Percentiles rank a stretch among this genome's conserved stretches.
Evolutionary conservation across 2,888 invertebrate species (phyloP).

Genomic region (Odontocolon sp.): DNA sequence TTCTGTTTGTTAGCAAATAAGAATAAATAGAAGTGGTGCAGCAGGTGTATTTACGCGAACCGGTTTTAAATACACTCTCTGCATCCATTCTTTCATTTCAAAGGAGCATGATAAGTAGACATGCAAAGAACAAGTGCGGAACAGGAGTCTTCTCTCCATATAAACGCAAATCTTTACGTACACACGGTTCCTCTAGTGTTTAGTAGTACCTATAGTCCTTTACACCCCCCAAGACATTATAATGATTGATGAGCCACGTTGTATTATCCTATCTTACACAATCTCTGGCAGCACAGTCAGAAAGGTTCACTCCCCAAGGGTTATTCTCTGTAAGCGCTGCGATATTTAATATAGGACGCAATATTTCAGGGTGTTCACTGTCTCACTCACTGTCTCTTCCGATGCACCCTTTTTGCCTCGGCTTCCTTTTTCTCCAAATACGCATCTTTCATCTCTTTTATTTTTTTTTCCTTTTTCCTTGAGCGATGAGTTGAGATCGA

Average conservation of each 20-base stretch:
- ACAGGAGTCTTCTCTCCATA: background rate
- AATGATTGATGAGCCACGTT: constrained; percentile 31
- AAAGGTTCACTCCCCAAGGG: constrained; percentile 28
- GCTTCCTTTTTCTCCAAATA: background rate
- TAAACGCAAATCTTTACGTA: background rate
- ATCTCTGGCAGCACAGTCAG: constrained; percentile 25
- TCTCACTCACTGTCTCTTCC: background rate
- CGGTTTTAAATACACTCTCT: constrained; percentile 3
- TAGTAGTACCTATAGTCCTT: background rate
- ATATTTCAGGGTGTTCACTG: constrained; percentile 20
- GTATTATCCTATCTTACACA: constrained; percentile 36
- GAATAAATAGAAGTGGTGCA: constrained; percentile 18
- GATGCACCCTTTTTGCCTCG: constrained; percentile 16
- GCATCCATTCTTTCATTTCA: background rate
- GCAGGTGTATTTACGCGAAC: constrained; percentile 24
- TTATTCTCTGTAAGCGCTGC: too few relatives aligned
- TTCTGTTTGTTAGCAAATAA: background rate
- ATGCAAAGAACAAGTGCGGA: background rate
- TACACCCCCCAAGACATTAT: constrained; percentile 21
- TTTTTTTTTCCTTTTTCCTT: background rate
- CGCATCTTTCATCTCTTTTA: background rate
- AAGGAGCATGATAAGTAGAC: background rate
- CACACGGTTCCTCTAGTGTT: background rate
- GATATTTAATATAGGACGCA: constrained; percentile 30
- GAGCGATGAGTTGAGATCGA: constrained; percentile 18